Conservation (phyloP, 2,888 invertebrate species). For the Parapristionchus giblindavisi region DNA sequence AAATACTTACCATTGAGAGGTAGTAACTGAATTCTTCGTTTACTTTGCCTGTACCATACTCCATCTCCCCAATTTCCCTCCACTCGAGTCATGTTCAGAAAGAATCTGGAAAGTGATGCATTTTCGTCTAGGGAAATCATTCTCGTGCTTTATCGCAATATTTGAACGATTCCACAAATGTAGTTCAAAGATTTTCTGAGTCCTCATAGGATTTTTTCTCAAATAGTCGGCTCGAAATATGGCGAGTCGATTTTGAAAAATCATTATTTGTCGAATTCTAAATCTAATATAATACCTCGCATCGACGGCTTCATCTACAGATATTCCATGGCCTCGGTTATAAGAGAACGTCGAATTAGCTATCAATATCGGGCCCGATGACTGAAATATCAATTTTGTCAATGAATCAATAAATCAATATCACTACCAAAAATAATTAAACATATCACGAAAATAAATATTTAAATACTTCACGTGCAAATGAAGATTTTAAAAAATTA, state of each 20-base stretch:
- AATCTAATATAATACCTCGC: neutral
- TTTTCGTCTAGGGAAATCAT: slow-evolving; percentile 77
- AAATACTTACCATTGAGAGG: neutral
- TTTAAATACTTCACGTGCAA: neutral
- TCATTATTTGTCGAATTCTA: neutral
- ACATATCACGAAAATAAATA: neutral
- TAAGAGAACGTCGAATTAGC: slow-evolving; percentile 84
- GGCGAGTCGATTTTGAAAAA: neutral
- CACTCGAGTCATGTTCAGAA: slow-evolving; percentile 82
- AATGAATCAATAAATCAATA: too few relatives aligned
- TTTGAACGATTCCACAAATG: too few relatives aligned
- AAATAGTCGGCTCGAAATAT: too few relatives aligned
- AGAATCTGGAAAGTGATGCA: slow-evolving; percentile 77
- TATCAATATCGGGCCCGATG: slow-evolving; percentile 81
- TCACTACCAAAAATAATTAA: neutral
- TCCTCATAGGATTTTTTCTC: too few relatives aligned
- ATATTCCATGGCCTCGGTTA: slow-evolving; percentile 77
- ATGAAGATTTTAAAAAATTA: too few relatives aligned
- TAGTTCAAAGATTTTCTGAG: too few relatives aligned
- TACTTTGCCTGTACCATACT: slow-evolving; percentile 77
- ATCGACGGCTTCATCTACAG: slow-evolving; percentile 61
- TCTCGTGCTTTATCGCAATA: too few relatives aligned
- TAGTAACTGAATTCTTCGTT: neutral
- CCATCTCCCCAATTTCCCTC: slow-evolving; percentile 90
- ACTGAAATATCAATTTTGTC: neutral